Evolutionary conservation across 2,797 vertebrate species (phyloP).

Genomic region (Enteromius afrohamiltoni): DNA sequence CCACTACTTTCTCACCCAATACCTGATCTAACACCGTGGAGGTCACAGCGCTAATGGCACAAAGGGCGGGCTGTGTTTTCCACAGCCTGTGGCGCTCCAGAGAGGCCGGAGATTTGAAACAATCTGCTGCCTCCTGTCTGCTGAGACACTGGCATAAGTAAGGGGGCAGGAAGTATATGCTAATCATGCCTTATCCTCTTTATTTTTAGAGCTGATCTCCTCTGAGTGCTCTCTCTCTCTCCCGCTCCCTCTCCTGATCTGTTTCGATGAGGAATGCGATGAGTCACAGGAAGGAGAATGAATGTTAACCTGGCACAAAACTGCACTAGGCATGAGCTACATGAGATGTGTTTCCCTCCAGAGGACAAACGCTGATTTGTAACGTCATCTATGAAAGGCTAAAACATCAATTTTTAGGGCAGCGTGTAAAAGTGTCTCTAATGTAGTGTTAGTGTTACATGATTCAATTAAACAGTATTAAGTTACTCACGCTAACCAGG

Average conservation of each 20-base stretch:
- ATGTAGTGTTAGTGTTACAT: constrained; percentile 10
- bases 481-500: constrained; percentile 22
- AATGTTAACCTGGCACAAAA: constrained; percentile 66
- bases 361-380: constrained; percentile 27
- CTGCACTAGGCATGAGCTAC: constrained; percentile 43
- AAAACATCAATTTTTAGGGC: constrained; percentile 12
- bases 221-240: constrained; percentile 65
- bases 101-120: constrained; percentile 50
- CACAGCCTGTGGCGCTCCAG: constrained; percentile 41
- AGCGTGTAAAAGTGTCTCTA: not conserved
- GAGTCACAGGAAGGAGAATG: constrained; percentile 72
- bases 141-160: constrained; percentile 56
- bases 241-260: constrained; percentile 38
- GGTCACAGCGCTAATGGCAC: constrained; percentile 38
- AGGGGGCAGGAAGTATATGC: constrained; percentile 66
- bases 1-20: constrained; percentile 54
- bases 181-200: constrained; percentile 68
- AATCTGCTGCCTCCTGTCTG: constrained; percentile 60
- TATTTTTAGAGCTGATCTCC: constrained; percentile 78
- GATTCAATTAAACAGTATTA: constrained; percentile 38
- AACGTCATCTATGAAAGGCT: constrained; percentile 9
- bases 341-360: constrained; percentile 13
- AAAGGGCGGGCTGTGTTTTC: constrained; percentile 30
- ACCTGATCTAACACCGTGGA: constrained; percentile 33
- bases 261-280: constrained; percentile 69